Evolutionary conservation across 2,888 invertebrate species (phyloP).

Genomic region (Prosopocoilus inquinatus): DNA sequence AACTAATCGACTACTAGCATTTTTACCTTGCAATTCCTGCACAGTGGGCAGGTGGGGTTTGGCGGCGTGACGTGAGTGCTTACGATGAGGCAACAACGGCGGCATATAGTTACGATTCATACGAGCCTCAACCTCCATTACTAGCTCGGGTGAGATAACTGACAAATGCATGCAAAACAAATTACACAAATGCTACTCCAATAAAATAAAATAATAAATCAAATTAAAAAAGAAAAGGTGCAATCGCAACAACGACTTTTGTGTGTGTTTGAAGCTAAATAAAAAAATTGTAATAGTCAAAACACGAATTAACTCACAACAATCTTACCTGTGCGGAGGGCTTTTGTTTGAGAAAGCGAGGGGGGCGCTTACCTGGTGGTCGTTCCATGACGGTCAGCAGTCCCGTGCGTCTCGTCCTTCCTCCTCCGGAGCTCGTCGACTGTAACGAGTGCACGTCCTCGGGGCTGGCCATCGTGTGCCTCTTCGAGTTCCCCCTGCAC

Average conservation of each 20-base stretch:
- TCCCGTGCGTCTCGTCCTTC: slow-evolving; percentile 67
- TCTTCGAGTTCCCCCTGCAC: slow-evolving; percentile 69
- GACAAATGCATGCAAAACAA: slow-evolving; percentile 44
- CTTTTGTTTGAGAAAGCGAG: slow-evolving; percentile 23
- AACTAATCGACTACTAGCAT: neutral
- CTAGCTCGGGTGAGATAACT: slow-evolving; percentile 87
- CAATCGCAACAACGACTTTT: slow-evolving; percentile 14
- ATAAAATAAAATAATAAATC: slow-evolving; percentile 32
- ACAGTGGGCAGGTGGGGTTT: slow-evolving; percentile 63
- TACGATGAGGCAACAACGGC: slow-evolving; percentile 57
- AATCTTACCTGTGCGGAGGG: slow-evolving; percentile 9
- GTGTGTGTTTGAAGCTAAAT: neutral
- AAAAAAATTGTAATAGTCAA: slow-evolving; percentile 3
- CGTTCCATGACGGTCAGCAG: slow-evolving; percentile 83
- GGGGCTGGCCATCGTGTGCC: slow-evolving; percentile 76
- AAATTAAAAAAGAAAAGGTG: slow-evolving; percentile 27
- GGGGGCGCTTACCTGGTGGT: slow-evolving; percentile 69
- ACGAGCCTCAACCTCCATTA: slow-evolving; percentile 84
- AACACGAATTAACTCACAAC: slow-evolving; percentile 8
- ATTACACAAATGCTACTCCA: slow-evolving; percentile 25
- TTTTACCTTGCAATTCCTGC: slow-evolving; percentile 67
- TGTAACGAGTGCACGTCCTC: slow-evolving; percentile 61
- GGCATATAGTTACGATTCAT: slow-evolving; percentile 79
- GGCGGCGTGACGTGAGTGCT: slow-evolving; percentile 58
- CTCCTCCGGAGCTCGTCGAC: slow-evolving; percentile 38